Evolutionary conservation across 2,888 invertebrate genomes (phyloP), one percentile per base, ranked within the genome.

Genomic region (Caenorhabditis sp.): DNA sequence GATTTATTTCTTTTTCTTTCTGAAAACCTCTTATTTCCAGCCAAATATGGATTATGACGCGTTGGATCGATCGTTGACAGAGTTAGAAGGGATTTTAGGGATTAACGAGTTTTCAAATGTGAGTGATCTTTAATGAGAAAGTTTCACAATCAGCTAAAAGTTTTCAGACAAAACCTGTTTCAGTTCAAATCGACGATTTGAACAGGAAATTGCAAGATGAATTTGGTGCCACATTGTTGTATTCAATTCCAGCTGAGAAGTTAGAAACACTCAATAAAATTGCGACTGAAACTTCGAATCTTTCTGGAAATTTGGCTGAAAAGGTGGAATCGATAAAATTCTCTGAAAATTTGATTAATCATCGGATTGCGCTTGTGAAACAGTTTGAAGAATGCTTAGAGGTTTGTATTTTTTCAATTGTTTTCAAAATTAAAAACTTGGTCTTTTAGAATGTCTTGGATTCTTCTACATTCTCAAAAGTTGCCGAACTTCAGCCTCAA

Each of bases 81-180:
- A 59, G 23, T 21, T 59, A 4, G 59, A 59, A 20, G 49, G 21
- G 23, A 25, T 59, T 23, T 17, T 59, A 49, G 59, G 59, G 2
- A 49, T 59, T 25, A 38, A 59, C 25, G 49, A 59, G 20, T 59
- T 59, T 49, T 43, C 49, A 14, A 59, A 49, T 10, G 59, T 59
- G 38, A 38, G 21, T 20, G 36, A n/a, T 38, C 1, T 21, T 8
- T 36, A 1, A 38, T 43, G 1, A 43, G 31, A 10, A 7, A 7
- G 4, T 31, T 31, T 31, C 10, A 7, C 31, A 31, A 31, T 7
- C 4, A 4, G 10, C 31, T 31, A 31, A 31, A 31, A n/a, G n/a
- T n/a, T 31, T 31, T 31, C 31, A 31, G 17, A 43, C 14, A 10
- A 43, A 43, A 17, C 43, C 59, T 25, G 38, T 59, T 25, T 1